Evolutionary conservation across 2,888 invertebrate genomes (phyloP).

Genomic region (Archips xylosteana): DNA sequence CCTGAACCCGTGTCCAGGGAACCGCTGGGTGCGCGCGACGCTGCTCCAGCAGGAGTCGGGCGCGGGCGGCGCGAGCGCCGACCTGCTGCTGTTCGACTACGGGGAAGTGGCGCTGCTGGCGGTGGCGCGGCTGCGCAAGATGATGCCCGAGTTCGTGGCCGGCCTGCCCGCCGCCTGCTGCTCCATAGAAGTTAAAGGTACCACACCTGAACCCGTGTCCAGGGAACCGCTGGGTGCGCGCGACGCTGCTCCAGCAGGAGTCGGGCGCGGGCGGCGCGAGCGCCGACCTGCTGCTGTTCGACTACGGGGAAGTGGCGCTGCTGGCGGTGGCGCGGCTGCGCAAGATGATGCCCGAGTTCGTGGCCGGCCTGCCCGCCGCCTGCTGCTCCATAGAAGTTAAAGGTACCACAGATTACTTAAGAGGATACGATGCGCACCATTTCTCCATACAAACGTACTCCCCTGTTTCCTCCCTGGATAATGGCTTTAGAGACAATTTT

Average conservation of each 20-base stretch:
- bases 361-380: constrained; percentile 56
- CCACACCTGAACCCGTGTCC: neutral
- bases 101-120: constrained; percentile 61
- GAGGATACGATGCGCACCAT: too few relatives aligned
- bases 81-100: constrained; percentile 65
- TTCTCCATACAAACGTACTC: too few relatives aligned
- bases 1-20: neutral
- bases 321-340: constrained; percentile 58
- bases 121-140: constrained; percentile 61
- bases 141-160: constrained; percentile 66
- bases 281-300: constrained; percentile 60
- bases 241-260: constrained; percentile 58
- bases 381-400: constrained; percentile 55
- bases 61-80: constrained; percentile 53
- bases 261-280: constrained; percentile 55
- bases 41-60: constrained; percentile 56
- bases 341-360: constrained; percentile 72
- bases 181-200: constrained; percentile 59
- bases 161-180: constrained; percentile 57
- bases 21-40: constrained; percentile 72
- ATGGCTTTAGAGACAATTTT: too few relatives aligned
- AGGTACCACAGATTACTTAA: constrained; percentile 57
- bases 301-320: constrained; percentile 63
- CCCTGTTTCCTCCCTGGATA: too few relatives aligned
- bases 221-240: constrained; percentile 67